Base-by-base conservation (phyloP, 53 echinoderm and acorn worm genomes). In the Paelopatides confundens region DNA sequence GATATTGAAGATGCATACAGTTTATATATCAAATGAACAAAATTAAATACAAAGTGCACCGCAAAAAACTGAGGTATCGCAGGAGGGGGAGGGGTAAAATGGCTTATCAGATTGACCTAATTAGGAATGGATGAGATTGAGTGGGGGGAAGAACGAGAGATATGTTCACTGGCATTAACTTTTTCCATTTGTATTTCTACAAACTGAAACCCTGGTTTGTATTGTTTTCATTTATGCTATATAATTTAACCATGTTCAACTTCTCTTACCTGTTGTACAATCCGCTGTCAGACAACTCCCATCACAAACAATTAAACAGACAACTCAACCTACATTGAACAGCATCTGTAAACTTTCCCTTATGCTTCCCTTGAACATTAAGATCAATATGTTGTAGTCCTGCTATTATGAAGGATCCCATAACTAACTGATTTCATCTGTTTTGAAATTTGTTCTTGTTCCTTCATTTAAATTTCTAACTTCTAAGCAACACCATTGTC, bases 1-100 rank as follows among this genome's bases (percentile, higher is more conserved):
- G 87, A 91, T 82, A 83, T 83, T 83, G 84, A 83, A 83, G 63
- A 65, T 83, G 65, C 63, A 83, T 64, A 83, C 37, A 83, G 52
- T 79, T 52, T 14, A 39, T 39, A 21, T 18, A 18, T 21, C 17
- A 35, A 67, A 67, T 67, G 8, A 67, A n/a, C 35, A 34, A 67
- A 67, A 67, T 67, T 15, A 67, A 35, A 67, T 67, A 67, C 68
- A 67, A 34, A 30, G 35, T 35, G 68, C 68, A 58, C 58, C 58
- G 58, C 58, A 58, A 58, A 54, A 58, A 58, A 58, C 58, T 58
- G 58, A 58, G 58, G 21, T 58, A 58, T 58, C 58, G 58, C 58
- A 58, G n/a, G 58, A 21, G 58, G 58, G 58, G 58, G 43, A 0
- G 43, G 43, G 58, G 58, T 18, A 1, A 58, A 53, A 23, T 14